Evolutionary conservation across 2,797 vertebrate genomes (phyloP).

Genomic region (Falco berigora): DNA sequence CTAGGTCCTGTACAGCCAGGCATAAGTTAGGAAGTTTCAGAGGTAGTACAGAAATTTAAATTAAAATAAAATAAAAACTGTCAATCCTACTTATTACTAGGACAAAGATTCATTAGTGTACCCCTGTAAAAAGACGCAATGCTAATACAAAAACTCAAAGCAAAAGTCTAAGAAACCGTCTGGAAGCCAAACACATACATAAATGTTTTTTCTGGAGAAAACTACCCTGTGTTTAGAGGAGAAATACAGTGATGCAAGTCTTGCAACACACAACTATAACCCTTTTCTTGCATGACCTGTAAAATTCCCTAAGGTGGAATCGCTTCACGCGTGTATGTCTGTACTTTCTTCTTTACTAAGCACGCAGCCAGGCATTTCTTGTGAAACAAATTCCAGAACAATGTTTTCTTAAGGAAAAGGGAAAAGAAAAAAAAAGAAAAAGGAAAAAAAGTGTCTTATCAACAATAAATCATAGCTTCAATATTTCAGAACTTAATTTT

Average conservation of each 20-base stretch:
- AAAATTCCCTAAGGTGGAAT: neutral
- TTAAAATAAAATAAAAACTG: neutral
- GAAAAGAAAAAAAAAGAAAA: neutral
- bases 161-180: neutral
- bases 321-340: neutral
- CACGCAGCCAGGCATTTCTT: neutral
- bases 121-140: neutral
- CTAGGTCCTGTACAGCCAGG: neutral
- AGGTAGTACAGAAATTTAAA: neutral
- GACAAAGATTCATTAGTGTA: neutral
- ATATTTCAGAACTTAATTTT: neutral
- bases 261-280: neutral
- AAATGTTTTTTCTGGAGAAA: neutral
- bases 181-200: neutral
- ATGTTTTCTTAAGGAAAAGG: neutral
- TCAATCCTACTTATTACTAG: neutral
- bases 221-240: neutral
- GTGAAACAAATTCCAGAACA: neutral
- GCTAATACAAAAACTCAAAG: neutral
- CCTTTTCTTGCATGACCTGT: neutral
- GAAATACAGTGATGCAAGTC: neutral
- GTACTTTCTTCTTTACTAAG: neutral
- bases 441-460: too few species aligned
- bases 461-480: neutral
- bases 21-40: neutral